These are phyloP conservation scores for Stichopus chloronotus DNA, from an alignment of 35 echinoderm and acorn worm genomes.

Conservation along the genomic window DNA sequence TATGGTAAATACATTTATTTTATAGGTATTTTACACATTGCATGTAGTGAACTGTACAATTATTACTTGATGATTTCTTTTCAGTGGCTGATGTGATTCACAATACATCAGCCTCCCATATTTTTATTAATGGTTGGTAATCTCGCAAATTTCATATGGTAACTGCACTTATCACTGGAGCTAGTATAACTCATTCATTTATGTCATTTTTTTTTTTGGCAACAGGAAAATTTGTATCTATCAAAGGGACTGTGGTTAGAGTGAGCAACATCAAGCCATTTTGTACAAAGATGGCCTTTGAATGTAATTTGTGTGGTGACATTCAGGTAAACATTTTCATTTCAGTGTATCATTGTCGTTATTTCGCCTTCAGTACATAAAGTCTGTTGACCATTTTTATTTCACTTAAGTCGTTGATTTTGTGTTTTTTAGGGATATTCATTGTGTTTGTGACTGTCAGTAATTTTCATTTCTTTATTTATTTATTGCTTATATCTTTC, in stretches of 20 bases:
- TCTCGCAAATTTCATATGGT: not conserved
- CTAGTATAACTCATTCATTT: not conserved
- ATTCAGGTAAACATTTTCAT: conserved; percentile 70
- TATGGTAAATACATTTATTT: conserved; percentile 76
- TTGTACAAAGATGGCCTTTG: conserved; percentile 98
- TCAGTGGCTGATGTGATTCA: not conserved
- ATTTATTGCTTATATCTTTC: not conserved
- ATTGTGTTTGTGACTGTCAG: not conserved
- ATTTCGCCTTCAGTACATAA: not conserved
- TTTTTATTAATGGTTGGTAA: not conserved
- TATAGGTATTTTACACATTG: too few species aligned
- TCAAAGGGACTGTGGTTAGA: conserved; percentile 95
- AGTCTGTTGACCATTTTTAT: not conserved
- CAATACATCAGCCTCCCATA: not conserved
- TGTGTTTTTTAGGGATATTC: not conserved
- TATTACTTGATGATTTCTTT: not conserved
- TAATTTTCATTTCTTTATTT: not conserved
- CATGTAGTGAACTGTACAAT: too few species aligned
- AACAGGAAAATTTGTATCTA: conserved; percentile 88
- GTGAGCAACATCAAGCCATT: conserved; percentile 96
- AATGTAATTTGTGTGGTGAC: conserved; percentile 97
- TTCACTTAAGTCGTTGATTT: not conserved
- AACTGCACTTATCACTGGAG: not conserved
- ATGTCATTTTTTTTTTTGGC: not conserved
- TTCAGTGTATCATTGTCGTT: not conserved